Evolutionary conservation across 2,888 invertebrate genomes (phyloP).

Genomic region (Phalera bucephala): DNA sequence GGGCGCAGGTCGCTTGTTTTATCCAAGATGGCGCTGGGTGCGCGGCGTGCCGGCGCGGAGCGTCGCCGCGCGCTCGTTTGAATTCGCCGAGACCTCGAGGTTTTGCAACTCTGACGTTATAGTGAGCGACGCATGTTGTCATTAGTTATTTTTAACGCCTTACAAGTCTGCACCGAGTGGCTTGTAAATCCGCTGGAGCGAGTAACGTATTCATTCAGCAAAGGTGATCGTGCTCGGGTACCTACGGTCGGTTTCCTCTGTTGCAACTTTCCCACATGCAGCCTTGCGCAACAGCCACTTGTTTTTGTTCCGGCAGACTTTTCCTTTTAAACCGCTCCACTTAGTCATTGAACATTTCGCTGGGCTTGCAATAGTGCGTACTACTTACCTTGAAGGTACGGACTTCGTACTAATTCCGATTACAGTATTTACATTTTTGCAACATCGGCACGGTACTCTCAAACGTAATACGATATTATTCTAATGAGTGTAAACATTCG

Average conservation of each 20-base stretch:
- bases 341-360: slow-evolving; percentile 42
- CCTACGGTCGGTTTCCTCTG: slow-evolving; percentile 51
- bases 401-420: no score
- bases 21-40: slow-evolving; percentile 76
- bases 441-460: no score
- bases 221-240: slow-evolving; percentile 48
- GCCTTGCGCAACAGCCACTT: slow-evolving; percentile 73
- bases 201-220: slow-evolving; percentile 56
- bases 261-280: slow-evolving; percentile 77
- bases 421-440: no score
- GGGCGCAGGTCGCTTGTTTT: slow-evolving; percentile 54
- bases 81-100: slow-evolving; percentile 59
- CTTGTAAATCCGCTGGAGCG: slow-evolving; percentile 49
- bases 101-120: slow-evolving; percentile 77
- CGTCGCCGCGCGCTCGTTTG: slow-evolving; percentile 74
- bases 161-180: slow-evolving; percentile 38
- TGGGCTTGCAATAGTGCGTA: slow-evolving; percentile 52
- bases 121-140: slow-evolving; percentile 76
- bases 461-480: no score
- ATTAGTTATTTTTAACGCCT: slow-evolving; percentile 79
- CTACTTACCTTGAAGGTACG: no score
- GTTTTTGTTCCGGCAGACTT: slow-evolving; percentile 76
- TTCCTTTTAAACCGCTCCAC: slow-evolving; percentile 66
- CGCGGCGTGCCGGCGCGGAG: slow-evolving; percentile 77
- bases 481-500: background rate